Base-by-base conservation (phyloP, 2,113 vertebrate species). In the Bombycilla garrulus region DNA sequence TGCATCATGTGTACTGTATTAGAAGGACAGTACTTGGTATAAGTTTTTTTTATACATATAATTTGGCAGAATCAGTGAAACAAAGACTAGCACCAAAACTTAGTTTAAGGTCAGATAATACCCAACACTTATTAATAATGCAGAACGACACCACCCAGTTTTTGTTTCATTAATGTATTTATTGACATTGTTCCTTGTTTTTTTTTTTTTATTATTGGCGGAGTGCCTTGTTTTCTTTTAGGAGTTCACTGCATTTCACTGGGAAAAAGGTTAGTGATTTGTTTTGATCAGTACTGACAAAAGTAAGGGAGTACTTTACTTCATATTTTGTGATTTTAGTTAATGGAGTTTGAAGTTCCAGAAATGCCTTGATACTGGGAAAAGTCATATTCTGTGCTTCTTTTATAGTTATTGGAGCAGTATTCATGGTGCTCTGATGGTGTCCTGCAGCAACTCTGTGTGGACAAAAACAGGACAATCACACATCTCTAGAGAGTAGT, bases 381-480 rank as follows among this genome's bases (percentile, higher is more conserved):
- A 17, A 85, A 77, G 47, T 62, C 12, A 15, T 11, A 15, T 25
- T 31, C 31, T 47, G 80, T 48, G 12, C 22, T 33, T 47, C 9
- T 35, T 60, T 47, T 36, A 1, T 21, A 29, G 20, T 65, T 28
- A 9, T 1, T 53, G 18, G 12, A 54, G 33, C 22, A 44, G 6
- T 57, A 7, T 53, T 86, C 4, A 3, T 44, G 48, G n/a, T 81
- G 78, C 29, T 29, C 4, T 15, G 23, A 11, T n/a, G 28, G 5
- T 67, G 24, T 25, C 26, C 28, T 64, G 42, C 28, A 36, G 51
- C 0, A 0, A 4, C 50, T 78, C 56, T 60, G 47, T n/a, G 40
- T 33, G 69, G 22, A 45, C 15, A 4, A 56, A 10, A 85, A 5
- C 57, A 53, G 24, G 4, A 0, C 28, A n/a, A 0, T 44, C 10